These are phyloP conservation scores for Phyllotreta cruciferae DNA, from an alignment of 2,888 invertebrate genomes.

Conservation along the genomic window DNA sequence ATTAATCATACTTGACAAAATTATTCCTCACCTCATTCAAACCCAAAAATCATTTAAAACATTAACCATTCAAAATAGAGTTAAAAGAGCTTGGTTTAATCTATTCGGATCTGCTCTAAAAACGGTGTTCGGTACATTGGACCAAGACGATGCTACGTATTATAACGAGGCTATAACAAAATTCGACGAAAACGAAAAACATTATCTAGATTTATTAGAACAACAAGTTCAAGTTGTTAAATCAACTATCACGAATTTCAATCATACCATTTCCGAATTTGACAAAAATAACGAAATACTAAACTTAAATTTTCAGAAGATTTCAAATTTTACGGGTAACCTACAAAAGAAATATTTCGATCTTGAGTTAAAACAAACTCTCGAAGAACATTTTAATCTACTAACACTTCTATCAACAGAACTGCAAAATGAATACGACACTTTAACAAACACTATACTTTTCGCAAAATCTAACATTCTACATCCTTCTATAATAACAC, in stretches of 20 bases:
- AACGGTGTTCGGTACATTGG: conserved; percentile 30
- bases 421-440: conserved; percentile 19
- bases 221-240: conserved; percentile 29
- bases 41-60: conserved; percentile 17
- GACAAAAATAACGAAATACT: conserved; percentile 27
- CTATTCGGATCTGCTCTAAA: conserved; percentile 29
- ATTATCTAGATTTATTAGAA: conserved; percentile 22
- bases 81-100: conserved; percentile 31
- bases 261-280: conserved; percentile 22
- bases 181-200: conserved; percentile 13
- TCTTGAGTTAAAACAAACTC: too few relatives aligned
- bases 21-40: conserved; percentile 6
- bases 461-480: conserved; percentile 28
- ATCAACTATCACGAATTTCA: conserved; percentile 31
- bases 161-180: conserved; percentile 29
- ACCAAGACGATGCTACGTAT: conserved; percentile 26
- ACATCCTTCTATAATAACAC: conserved; percentile 30
- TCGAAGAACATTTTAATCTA: conserved; percentile 24
- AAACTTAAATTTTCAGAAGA: conserved; percentile 23
- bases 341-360: conserved; percentile 13
- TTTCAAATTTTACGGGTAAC: conserved; percentile 8
- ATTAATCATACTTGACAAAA: conserved; percentile 10
- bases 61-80: conserved; percentile 4
- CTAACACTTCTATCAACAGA: conserved; percentile 22
- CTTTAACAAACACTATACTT: conserved; percentile 15